A percentile compares a stretch with the other conserved stretches of the same genome.
These are phyloP conservation scores for Gadus chalcogrammus DNA, from an alignment of 2,113 vertebrate genomes.

Conservation along the genomic window DNA sequence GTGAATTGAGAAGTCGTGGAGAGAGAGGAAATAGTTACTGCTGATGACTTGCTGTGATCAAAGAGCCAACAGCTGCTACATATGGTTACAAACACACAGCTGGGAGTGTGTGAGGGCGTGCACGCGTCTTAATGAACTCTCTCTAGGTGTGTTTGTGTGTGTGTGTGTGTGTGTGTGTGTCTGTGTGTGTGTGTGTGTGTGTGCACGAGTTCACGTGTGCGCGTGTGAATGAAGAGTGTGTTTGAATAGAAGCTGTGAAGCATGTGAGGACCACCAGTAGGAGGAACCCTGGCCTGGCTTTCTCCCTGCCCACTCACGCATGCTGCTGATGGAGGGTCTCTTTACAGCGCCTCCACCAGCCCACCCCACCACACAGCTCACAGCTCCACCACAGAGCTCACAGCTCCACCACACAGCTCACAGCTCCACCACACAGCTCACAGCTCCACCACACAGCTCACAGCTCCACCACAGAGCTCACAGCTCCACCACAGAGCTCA, in stretches of 20 bases:
- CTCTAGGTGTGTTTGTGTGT: background rate
- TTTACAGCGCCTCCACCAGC: background rate
- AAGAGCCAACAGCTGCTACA: slow-evolving; percentile 47
- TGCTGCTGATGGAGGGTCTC: background rate
- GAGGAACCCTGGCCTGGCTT: background rate
- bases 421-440: no score
- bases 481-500: no score
- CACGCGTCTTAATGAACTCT: background rate
- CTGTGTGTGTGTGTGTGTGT: background rate
- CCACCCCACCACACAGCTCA: no score
- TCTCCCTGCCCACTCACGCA: background rate
- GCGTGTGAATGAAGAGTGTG: background rate
- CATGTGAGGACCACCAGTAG: slow-evolving; percentile 1
- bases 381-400: no score
- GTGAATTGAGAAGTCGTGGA: background rate
- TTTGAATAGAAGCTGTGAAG: background rate
- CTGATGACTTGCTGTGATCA: slow-evolving; percentile 44
- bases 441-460: no score
- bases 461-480: no score
- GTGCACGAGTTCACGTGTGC: background rate
- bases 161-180: background rate
- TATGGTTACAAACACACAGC: background rate
- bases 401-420: no score
- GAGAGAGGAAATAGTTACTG: slow-evolving; percentile 15
- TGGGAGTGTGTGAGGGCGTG: slow-evolving; percentile 1